Conservation (phyloP, 2,888 invertebrate species). For the Zygaena filipendulae region DNA sequence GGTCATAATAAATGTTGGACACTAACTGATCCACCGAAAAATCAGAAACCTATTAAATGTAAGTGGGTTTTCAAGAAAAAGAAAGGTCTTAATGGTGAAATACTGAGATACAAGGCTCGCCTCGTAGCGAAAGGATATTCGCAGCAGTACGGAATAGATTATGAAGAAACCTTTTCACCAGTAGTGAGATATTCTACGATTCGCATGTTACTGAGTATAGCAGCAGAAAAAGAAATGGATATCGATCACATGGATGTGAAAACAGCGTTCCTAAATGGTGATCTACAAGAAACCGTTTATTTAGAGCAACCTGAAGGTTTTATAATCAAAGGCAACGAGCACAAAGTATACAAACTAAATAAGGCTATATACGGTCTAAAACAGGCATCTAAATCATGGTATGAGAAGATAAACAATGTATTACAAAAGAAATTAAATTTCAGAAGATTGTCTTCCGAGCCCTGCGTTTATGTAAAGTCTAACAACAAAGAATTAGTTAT, state of each 20-base stretch:
- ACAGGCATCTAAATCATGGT: too few species aligned
- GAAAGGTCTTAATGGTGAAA: constrained; percentile 5
- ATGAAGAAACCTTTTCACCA: constrained; percentile 14
- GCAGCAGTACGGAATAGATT: constrained; percentile 11
- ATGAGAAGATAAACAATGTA: constrained; percentile 10
- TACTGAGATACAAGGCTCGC: constrained; percentile 10
- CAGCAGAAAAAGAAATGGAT: constrained; percentile 5
- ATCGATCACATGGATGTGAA: constrained; percentile 16
- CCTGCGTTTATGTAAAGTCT: constrained; percentile 9
- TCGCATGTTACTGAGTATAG: constrained; percentile 8
- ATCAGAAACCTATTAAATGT: constrained; percentile 7
- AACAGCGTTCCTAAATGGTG: constrained; percentile 17
- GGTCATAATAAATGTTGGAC: constrained; percentile 10
- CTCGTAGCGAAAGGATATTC: constrained; percentile 12
- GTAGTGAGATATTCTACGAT: constrained; percentile 12
- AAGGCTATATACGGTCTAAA: too few species aligned
- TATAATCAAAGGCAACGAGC: constrained; percentile 5
- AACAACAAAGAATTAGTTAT: constrained; percentile 1
- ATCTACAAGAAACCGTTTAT: constrained; percentile 10
- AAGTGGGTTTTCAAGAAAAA: constrained; percentile 9
- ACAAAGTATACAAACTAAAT: too few species aligned
- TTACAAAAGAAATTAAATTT: constrained; percentile 7
- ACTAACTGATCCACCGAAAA: constrained; percentile 6
- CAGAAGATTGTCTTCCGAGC: constrained; percentile 7
- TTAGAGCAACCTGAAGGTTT: constrained; percentile 16